Percentiles rank a stretch among this genome's conserved stretches.
Evolutionary conservation across 2,797 vertebrate species (phyloP).

Genomic region (Mormyrus hasselquistii): DNA sequence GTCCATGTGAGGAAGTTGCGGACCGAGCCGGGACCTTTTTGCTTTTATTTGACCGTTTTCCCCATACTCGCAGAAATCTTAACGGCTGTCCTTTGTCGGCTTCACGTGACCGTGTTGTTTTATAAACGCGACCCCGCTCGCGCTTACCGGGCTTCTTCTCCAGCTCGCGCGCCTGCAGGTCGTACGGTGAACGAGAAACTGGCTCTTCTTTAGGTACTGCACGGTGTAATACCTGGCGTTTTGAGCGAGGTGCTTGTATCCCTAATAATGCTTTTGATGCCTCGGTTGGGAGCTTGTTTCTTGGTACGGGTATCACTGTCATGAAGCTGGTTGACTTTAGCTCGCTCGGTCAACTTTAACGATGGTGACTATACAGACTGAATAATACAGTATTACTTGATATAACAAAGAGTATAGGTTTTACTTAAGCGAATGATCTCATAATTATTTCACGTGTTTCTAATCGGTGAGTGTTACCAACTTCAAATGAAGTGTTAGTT

Average conservation of each 20-base stretch:
- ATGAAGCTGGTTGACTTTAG: neutral
- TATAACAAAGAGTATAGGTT: neutral
- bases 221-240: neutral
- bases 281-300: neutral
- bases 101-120: slow-evolving; percentile 29
- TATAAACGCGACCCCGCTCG: slow-evolving; percentile 16
- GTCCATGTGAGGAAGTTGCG: neutral
- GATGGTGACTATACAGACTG: neutral
- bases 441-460: neutral
- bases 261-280: neutral
- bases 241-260: neutral
- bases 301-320: neutral
- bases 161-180: neutral
- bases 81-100: slow-evolving; percentile 25
- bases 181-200: neutral
- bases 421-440: neutral
- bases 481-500: neutral
- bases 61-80: slow-evolving; percentile 4
- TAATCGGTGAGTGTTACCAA: neutral
- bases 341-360: neutral
- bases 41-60: slow-evolving; percentile 32
- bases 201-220: neutral
- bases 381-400: neutral
- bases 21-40: neutral
- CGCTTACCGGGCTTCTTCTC: neutral